Conservation (phyloP, 2,797 vertebrate genomes). For the Scomberomorus guttatus region DNA sequence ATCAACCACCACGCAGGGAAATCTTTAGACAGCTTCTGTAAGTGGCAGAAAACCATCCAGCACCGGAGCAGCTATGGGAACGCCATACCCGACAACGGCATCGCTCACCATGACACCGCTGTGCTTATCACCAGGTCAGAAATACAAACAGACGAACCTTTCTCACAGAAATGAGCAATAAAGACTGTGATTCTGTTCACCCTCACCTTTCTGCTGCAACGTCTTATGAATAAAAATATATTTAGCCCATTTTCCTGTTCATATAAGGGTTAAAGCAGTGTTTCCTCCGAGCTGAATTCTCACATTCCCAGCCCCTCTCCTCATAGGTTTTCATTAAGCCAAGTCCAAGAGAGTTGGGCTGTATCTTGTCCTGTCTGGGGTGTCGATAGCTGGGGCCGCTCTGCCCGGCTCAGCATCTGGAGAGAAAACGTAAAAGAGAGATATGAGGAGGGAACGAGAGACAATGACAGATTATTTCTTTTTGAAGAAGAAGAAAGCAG, state of each 20-base stretch:
- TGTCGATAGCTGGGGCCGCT: slow-evolving; percentile 50
- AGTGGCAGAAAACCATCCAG: slow-evolving; percentile 98
- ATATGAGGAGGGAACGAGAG: slow-evolving; percentile 15
- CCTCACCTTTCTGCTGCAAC: background rate
- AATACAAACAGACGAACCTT: background rate
- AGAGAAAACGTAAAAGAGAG: slow-evolving; percentile 32
- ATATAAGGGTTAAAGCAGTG: slow-evolving; percentile 38
- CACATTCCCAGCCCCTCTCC: slow-evolving; percentile 58
- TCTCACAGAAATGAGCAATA: background rate
- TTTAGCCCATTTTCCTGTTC: slow-evolving; percentile 2
- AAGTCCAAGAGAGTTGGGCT: slow-evolving; percentile 53
- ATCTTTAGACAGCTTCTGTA: slow-evolving; percentile 99
- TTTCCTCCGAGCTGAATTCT: slow-evolving; percentile 50
- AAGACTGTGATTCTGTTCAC: background rate
- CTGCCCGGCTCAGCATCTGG: slow-evolving; percentile 65
- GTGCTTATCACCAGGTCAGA: slow-evolving; percentile 97
- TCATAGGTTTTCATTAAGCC: slow-evolving; percentile 48
- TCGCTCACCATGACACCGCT: slow-evolving; percentile 96
- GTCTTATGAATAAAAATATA: background rate
- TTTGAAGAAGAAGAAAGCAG: slow-evolving; percentile 10
- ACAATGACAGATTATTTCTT: slow-evolving; percentile 31
- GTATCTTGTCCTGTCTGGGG: slow-evolving; percentile 61
- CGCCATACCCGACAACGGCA: slow-evolving; percentile 95
- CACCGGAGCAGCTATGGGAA: slow-evolving; percentile 94
- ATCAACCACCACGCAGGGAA: slow-evolving; percentile 98